Evolutionary conservation across 2,797 vertebrate genomes (phyloP), one percentile per base, ranked within the genome.

Genomic region (Molossus molossus): DNA sequence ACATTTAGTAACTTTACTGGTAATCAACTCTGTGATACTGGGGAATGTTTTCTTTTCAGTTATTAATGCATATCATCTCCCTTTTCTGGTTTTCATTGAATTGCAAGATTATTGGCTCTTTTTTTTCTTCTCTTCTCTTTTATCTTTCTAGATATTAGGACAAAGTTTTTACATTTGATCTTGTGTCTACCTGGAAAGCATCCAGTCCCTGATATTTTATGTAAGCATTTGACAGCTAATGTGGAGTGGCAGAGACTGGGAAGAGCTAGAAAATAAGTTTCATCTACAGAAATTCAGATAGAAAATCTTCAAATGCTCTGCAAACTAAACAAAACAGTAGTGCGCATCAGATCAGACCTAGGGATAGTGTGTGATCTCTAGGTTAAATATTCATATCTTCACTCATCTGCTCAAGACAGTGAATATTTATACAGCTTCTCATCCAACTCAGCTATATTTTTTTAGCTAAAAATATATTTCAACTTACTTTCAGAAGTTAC

Each of bases 391-490:
- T 94, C 9, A 14, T 64, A 9, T 84, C 27, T 75, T 90, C 5
- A 80, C 55, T 29, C 1, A 45, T 67, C 70, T 69, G 18, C 17
- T 62, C 37, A 64, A 69, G 55, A 60, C 58, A 33, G 58, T 90
- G 80, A 37, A 9, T 69, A n/a, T 82, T 91, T 91, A 89, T 73
- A 82, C 3, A 89, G 25, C 2, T 57, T 86, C 64, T 88, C 0
- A 83, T 87, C 3, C 33, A 73, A 58, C 1, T 33, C 13, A n/a
- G 11, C 2, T 9, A 9, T 87, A 53, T 50, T 57, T 94, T 57
- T 94, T 81, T 6, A 21, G 11, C 9, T 76, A 75, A 87, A 95
- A 45, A 53, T 72, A 73, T 50, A 40, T 53, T 89, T 94, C 15
- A 25, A 0, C 48, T 96, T 80, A 69, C 9, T 65, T 92, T 60